Evolutionary conservation across 2,888 invertebrate genomes (phyloP), one percentile per base, ranked within the genome.

Genomic region (Onchidella celtica): DNA sequence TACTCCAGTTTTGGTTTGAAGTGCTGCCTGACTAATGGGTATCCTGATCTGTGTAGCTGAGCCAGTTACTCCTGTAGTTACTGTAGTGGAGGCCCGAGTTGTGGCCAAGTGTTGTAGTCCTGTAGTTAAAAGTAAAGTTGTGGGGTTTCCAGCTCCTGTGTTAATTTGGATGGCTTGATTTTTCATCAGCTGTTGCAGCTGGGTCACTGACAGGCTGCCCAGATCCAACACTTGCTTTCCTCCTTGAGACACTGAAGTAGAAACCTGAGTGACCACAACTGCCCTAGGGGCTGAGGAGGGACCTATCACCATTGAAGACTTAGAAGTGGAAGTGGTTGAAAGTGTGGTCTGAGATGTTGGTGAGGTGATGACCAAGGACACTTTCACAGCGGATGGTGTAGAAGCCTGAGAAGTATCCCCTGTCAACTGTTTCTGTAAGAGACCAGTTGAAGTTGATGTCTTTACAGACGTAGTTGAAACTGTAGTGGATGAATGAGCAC

Each of bases 131-230:
- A 83, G 69, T 21, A 85, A 63, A 2, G 82, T 83, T 36, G 83
- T 81, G 6, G 77, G 80, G 2, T 69, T 68, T 17, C 81, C 86
- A 34, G 84, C 85, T 17, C 86, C 87, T 24, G 85, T 86, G 66
- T 87, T 88, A 59, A 88, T 87, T 72, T 87, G 87, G 6, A 88
- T 84, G 21, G 88, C 87, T 73, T 89, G 87, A 21, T 87, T 88
- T 70, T 88, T 89, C 32, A 91, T 73, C 74, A 91, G 84, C 69
- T 81, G 81, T 21, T 81, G 70, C 3, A 81, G 59, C 61, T 81
- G 81, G 34, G 76, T 70, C 27, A 76, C 72, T 4, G 81, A 76
- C 27, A 81, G 57, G 34, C 75, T 75, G 27, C 81, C 81, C 21
- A 81, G 63, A 47, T 81, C 76, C 57, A 81, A 36, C 14, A 81